A percentile compares a stretch with the other conserved stretches of the same genome.
Evolutionary conservation across 2,888 invertebrate species (phyloP).

Genomic region (Noctua janthina): DNA sequence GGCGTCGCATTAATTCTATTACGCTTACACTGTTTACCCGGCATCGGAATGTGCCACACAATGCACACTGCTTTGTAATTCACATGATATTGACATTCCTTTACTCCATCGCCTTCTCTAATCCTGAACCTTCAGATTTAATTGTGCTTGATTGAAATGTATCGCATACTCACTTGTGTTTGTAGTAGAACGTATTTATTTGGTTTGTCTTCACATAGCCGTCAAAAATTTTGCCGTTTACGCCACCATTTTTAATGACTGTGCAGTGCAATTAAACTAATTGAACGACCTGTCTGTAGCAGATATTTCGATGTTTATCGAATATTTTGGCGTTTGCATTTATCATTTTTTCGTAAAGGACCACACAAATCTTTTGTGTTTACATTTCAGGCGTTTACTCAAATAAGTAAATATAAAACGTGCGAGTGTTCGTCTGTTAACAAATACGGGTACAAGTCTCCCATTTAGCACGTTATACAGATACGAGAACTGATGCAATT

Average conservation of each 20-base stretch:
- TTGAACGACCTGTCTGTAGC: constrained; percentile 12
- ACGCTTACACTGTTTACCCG: constrained; percentile 39
- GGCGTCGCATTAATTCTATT: constrained; percentile 56
- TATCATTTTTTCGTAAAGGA: constrained; percentile 9
- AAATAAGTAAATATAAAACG: constrained; percentile 35
- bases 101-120: background rate
- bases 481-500: constrained; percentile 36
- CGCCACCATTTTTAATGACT: constrained; percentile 19
- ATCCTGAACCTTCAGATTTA: constrained; percentile 18
- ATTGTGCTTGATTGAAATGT: constrained; percentile 8
- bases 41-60: constrained; percentile 49
- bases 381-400: background rate
- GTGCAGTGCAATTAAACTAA: constrained; percentile 15
- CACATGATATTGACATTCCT: constrained; percentile 40
- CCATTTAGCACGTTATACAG: constrained; percentile 18
- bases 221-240: background rate
- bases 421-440: constrained; percentile 9
- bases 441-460: constrained; percentile 13
- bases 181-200: background rate
- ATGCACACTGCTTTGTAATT: constrained; percentile 47
- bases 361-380: constrained; percentile 5
- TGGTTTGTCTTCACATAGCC: too few relatives aligned
- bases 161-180: background rate
- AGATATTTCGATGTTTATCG: constrained; percentile 25
- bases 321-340: constrained; percentile 15